Evolutionary conservation across 2,888 invertebrate species (phyloP), one percentile per base, ranked within the genome.

Genomic region (Fissipunctia ypsillon): DNA sequence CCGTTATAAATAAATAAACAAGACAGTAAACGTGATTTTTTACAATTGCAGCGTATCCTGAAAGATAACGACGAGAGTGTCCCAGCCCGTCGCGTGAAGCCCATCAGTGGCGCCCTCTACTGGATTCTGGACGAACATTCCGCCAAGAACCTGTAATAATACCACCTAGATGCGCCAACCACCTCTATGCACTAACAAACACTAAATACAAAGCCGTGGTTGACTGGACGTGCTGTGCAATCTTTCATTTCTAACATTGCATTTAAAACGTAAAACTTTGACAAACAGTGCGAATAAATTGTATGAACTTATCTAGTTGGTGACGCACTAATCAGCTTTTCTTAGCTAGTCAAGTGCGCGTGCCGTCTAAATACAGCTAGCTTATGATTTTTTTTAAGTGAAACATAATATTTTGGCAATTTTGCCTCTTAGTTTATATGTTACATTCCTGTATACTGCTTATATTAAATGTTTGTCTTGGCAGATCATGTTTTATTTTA

Each of bases 21-120:
- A 25, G 35, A 2, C 41, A 25, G 31, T 16, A 41, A 54, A 74
- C 3, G n/a, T 35, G 1, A 19, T 41, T n/a, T n/a, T 67, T 28
- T 16, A 12, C 10, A 19, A 45, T 97, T 97, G 2, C 95, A 99
- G 99, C 97, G 97, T 85, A 97, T 99, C 77, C 94, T 99, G 75
- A 97, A 97, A 83, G 97, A 98, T 76, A 97, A 97, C 72, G 98
- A 97, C 74, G 98, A 98, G 88, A 96, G 97, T 68, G 95, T 99
- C 35, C 99, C 99, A 12, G 98, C 98, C 0, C 97, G 97, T 1
- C 94, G 97, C 90, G 98, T 99, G 22, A 96, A 97, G 77, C 98
- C 98, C 0, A 93, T 96, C 77, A 87, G 80, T 28, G 98, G 98
- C 25, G 95, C 97, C 67, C 93, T 98, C 0, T 96, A 97, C 85